These are phyloP conservation scores for Panurus biarmicus DNA, from an alignment of 2,113 vertebrate species.

Conservation along the genomic window DNA sequence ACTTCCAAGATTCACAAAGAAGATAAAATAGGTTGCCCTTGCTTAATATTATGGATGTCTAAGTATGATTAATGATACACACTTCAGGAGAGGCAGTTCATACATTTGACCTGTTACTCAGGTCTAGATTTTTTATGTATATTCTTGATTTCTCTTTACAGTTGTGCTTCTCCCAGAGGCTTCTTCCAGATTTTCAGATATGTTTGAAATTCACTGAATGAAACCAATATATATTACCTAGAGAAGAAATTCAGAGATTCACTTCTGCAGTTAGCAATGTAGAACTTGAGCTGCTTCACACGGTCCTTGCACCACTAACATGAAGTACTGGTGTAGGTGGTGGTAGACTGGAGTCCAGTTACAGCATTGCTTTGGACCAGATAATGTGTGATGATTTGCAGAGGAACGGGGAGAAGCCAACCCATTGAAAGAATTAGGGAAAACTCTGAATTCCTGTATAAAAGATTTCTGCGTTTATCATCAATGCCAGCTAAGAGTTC, in stretches of 20 bases:
- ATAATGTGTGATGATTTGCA: background rate
- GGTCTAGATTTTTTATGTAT: background rate
- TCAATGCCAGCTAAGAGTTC: background rate
- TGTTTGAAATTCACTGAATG: background rate
- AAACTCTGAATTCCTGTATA: background rate
- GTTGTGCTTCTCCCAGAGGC: background rate
- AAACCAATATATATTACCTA: rapidly evolving
- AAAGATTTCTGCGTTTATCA: background rate
- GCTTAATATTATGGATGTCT: background rate
- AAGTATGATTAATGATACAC: background rate
- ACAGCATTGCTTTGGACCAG: rapidly evolving
- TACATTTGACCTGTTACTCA: background rate
- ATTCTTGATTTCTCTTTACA: background rate
- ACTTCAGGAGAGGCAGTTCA: background rate
- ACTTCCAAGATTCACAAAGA: background rate
- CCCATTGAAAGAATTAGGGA: rapidly evolving
- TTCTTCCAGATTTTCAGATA: background rate
- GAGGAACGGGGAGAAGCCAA: background rate
- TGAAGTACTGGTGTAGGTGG: background rate
- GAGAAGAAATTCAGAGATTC: background rate
- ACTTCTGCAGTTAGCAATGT: background rate
- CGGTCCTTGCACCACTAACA: rapidly evolving
- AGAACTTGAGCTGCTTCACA: background rate
- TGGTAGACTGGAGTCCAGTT: background rate
- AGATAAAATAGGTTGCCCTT: background rate